These are phyloP conservation scores for Ichneumoninae sp. DNA, from an alignment of 2,888 invertebrate species.

Conservation along the genomic window DNA sequence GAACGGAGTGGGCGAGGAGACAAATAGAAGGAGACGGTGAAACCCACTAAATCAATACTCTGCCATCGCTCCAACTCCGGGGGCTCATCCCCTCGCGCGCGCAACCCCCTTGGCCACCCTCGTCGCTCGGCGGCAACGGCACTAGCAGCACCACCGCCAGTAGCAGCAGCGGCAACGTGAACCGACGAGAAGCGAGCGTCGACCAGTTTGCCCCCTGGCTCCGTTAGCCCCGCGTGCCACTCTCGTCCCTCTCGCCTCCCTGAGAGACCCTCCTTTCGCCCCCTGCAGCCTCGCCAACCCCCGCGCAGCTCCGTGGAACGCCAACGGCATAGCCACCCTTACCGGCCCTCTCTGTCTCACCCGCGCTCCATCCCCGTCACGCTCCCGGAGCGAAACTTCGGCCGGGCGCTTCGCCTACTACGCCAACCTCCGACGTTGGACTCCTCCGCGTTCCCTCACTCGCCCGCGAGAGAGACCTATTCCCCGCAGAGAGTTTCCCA, in stretches of 20 bases:
- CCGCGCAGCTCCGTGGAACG: slow-evolving; percentile 64
- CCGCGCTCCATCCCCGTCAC: slow-evolving; percentile 82
- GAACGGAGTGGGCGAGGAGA: slow-evolving; percentile 76
- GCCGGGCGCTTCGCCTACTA: slow-evolving; percentile 70
- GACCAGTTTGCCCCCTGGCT: slow-evolving; percentile 63
- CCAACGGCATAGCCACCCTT: slow-evolving; percentile 67
- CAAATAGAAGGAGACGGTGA: slow-evolving; percentile 84
- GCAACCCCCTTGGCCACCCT: slow-evolving; percentile 72
- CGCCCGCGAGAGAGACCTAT: slow-evolving; percentile 54
- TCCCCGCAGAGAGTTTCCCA: slow-evolving; percentile 65
- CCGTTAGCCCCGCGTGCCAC: slow-evolving; percentile 56
- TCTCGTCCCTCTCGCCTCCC: slow-evolving; percentile 63
- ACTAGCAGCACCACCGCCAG: slow-evolving; percentile 44
- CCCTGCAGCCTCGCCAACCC: slow-evolving; percentile 39
- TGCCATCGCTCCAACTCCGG: slow-evolving; percentile 84
- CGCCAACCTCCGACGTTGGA: slow-evolving; percentile 59
- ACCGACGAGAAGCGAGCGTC: slow-evolving; percentile 63
- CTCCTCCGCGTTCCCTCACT: slow-evolving; percentile 58
- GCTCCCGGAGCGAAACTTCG: slow-evolving; percentile 83
- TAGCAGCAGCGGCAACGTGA: slow-evolving; percentile 56
- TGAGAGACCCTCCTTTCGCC: slow-evolving; percentile 56
- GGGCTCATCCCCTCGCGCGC: slow-evolving; percentile 80
- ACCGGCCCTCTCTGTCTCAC: slow-evolving; percentile 20
- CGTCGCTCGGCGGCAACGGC: slow-evolving; percentile 59
- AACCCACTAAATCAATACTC: slow-evolving; percentile 84